Evolutionary conservation across 2,113 vertebrate genomes (phyloP), one percentile per base, ranked within the genome.

Genomic region (Rhineura floridana): DNA sequence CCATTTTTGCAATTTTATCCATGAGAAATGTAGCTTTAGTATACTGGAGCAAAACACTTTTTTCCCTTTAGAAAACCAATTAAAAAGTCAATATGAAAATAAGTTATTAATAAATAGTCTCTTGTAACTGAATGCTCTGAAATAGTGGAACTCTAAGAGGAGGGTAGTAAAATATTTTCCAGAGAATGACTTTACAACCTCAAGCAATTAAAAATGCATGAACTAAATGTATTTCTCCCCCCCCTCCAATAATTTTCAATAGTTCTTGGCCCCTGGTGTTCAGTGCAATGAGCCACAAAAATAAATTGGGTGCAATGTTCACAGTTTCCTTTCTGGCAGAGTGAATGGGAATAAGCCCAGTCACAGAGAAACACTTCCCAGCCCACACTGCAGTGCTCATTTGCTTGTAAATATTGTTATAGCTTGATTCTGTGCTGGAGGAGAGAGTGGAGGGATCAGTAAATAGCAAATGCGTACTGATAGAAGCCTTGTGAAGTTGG

Each of bases 121-220:
- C 95, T 92, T 86, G 96, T 97, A 95, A 96, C 93, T 76, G 92
- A 95, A 95, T 94, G 88, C 59, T 46, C 92, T 94, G 92, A 85
- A 5, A 50, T 92, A 90, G 81, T 92, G 93, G 93, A 91, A 95
- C 94, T 91, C 88, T 91, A 91, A 93, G 84, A 94, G 87, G 81
- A 95, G 91, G 93, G 88, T 59, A 93, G 91, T 91, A 91, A 95
- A 95, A 93, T 96, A 95, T 95, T 96, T 97, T 93, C 92, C 50
- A 85, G 91, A 95, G 95, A 96, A 91, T 91, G 95, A 92, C 90
- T 92, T 95, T 94, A 92, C 25, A 91, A 93, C 94, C 93, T 93
- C 87, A 87, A 92, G 93, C 91, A 97, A 96, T 97, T 97, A 97
- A 97, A 97, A 97, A 96, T 95, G 93, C 92, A 96, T 96, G 96